Base-by-base conservation (phyloP, 2,113 vertebrate genomes). In the Lanius ludovicianus region DNA sequence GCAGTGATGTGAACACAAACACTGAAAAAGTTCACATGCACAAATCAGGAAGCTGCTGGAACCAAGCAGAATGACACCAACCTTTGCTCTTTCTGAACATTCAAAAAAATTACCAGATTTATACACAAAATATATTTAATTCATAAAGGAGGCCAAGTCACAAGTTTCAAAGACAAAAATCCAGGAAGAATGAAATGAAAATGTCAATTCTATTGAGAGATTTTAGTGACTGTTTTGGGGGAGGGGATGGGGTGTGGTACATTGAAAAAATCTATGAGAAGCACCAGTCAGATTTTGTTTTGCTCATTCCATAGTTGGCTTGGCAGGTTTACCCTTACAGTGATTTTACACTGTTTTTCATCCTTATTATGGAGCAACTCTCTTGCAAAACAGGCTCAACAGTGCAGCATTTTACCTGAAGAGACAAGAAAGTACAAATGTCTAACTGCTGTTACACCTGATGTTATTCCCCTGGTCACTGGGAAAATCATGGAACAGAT, bases 1-100 rank as follows among this genome's bases (percentile, higher is more conserved):
- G 23, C 24, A 65, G n/a, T 24, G 33, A 90, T 18, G 31, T 35
- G 46, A 71, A 53, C 12, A 7, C 7, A 31, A 82, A 60, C 44
- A 25, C 9, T 18, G 31, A 37, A 7, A 16, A 79, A 50, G 11
- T 23, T 30, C 73, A 50, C 0, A 0, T 9, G 8, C 13, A 33
- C 12, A 69, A 69, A 56, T 13, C 37, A 80, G 37, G 39, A 86
- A 79, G 53, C 16, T 56, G 46, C 31, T 49, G 14, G 60, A 74
- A 41, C 37, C 7, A 9, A 10, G 14, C 12, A 64, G 27, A 84
- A 64, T 28, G 4, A 68, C 75, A 50, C 9, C 39, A 25, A 24
- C 7, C 15, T 70, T 41, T 50, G 50, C 3, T 33, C 27, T 25
- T 83, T 75, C 9, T 42, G 3, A 90, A 81, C 37, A 63, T 37